Evolutionary conservation across 2,888 invertebrate genomes (phyloP).

Genomic region (Cerastoderma edule): DNA sequence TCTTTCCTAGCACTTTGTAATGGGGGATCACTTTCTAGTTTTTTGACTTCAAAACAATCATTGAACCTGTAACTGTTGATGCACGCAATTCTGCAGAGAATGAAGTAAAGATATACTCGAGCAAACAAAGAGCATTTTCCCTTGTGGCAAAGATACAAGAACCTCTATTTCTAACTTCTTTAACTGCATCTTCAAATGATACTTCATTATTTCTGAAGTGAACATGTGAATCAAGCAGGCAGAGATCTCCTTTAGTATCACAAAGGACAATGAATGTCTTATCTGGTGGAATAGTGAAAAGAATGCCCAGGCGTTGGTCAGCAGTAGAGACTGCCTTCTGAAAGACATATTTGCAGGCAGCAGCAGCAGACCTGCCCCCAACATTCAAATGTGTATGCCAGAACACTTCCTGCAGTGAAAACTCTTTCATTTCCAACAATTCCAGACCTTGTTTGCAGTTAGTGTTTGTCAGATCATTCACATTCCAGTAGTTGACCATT

Average conservation of each 20-base stretch:
- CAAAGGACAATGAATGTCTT: conserved; percentile 7
- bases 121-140: no score
- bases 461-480: not conserved
- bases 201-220: not conserved
- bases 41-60: no score
- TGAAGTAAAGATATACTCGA: no score
- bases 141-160: not conserved
- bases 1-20: not conserved
- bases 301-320: not conserved
- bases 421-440: not conserved
- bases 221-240: conserved; percentile 15
- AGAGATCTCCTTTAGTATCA: conserved; percentile 11
- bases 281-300: conserved; percentile 16
- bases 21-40: not conserved
- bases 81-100: no score
- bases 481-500: conserved; percentile 3
- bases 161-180: not conserved
- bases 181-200: conserved; percentile 3
- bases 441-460: not conserved
- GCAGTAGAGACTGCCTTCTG: not conserved
- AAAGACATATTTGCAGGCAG: not conserved
- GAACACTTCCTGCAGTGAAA: not conserved
- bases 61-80: no score
- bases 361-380: not conserved
- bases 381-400: conserved; percentile 12